Conservation (phyloP, 2,888 invertebrate species). For the Heptascelio sp. region DNA sequence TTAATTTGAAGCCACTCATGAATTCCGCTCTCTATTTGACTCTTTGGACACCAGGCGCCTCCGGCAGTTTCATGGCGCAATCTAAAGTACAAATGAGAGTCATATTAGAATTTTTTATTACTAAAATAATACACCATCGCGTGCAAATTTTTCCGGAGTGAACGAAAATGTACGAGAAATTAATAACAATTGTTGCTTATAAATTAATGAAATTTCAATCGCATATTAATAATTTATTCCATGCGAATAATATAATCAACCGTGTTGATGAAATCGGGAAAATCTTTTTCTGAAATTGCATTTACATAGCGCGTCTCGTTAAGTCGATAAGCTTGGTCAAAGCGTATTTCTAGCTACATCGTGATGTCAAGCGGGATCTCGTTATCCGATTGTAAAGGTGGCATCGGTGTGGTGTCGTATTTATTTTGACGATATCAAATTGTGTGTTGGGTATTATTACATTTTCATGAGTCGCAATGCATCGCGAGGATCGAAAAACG, state of each 20-base stretch:
- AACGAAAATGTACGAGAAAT: too few relatives aligned
- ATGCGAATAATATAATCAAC: too few relatives aligned
- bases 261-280: too few relatives aligned
- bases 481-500: slow-evolving; percentile 24
- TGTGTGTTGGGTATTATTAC: slow-evolving; percentile 59
- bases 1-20: slow-evolving; percentile 91
- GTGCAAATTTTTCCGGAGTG: too few relatives aligned
- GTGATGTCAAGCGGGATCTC: slow-evolving; percentile 23
- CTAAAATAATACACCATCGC: too few relatives aligned
- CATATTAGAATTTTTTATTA: too few relatives aligned
- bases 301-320: slow-evolving; percentile 30
- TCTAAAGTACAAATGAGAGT: too few relatives aligned
- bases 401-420: slow-evolving; percentile 23
- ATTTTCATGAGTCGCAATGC: slow-evolving; percentile 52
- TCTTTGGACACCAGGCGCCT: slow-evolving; percentile 94
- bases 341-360: not conserved
- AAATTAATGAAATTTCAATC: too few relatives aligned
- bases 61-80: slow-evolving; percentile 90
- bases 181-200: too few relatives aligned
- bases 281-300: slow-evolving; percentile 35
- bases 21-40: slow-evolving; percentile 87
- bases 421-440: slow-evolving; percentile 32
- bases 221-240: too few relatives aligned
- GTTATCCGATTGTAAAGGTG: slow-evolving; percentile 48
- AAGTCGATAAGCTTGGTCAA: slow-evolving; percentile 47